Conservation (phyloP, 35 echinoderm and acorn worm genomes). For the Strongylocentrotus purpuratus region DNA sequence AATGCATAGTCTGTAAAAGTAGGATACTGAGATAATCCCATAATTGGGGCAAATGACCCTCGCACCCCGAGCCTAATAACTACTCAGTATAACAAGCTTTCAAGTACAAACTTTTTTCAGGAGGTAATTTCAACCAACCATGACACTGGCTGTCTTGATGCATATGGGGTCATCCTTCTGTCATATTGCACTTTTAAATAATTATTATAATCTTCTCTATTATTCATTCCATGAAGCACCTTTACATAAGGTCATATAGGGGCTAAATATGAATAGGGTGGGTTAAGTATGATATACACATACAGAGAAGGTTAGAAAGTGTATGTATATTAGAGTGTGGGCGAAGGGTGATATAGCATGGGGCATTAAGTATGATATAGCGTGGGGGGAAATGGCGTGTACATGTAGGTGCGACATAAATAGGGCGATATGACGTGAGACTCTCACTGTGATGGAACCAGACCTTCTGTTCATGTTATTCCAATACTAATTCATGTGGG, state of each 20-base stretch:
- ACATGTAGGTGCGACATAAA: neutral
- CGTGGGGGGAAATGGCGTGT: neutral
- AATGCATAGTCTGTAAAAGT: neutral
- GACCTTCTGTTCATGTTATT: neutral
- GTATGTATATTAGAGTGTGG: neutral
- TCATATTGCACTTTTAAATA: neutral
- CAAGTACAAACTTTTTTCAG: too few relatives aligned
- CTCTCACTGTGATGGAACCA: neutral
- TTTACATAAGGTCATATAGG: neutral
- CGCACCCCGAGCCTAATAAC: too few relatives aligned
- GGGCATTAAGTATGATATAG: neutral
- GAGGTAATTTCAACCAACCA: too few relatives aligned
- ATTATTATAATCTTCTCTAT: neutral
- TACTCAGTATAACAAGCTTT: neutral
- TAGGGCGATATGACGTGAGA: neutral
- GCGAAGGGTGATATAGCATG: neutral
- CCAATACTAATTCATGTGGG: neutral
- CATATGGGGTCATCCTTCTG: neutral
- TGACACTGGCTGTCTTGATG: too few relatives aligned
- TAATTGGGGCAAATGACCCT: too few relatives aligned
- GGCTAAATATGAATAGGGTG: neutral
- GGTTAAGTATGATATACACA: too few relatives aligned
- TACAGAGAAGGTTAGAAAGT: neutral
- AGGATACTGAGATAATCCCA: neutral
- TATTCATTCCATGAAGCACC: neutral